These are phyloP conservation scores for Sycophila sp. DNA, from an alignment of 1,140 invertebrate species.

Conservation along the genomic window DNA sequence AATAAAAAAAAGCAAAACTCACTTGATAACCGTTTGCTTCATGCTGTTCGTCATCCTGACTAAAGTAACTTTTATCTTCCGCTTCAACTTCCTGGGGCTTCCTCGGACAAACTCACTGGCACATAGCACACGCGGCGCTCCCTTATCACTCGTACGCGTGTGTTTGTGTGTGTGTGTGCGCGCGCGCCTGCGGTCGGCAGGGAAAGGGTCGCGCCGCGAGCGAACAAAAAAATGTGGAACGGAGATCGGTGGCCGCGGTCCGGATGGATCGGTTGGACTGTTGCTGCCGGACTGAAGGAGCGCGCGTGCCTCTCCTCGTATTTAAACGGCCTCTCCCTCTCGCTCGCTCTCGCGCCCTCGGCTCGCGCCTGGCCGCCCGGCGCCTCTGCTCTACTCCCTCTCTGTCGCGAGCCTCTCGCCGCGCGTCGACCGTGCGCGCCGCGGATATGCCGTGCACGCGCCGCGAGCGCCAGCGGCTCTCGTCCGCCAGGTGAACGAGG, in stretches of 20 bases:
- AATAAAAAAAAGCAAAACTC: conserved; percentile 44
- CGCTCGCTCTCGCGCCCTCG: conserved; percentile 41
- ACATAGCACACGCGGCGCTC: conserved; percentile 44
- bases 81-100: not conserved
- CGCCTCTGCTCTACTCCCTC: not conserved
- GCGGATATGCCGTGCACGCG: too few relatives aligned
- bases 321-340: conserved; percentile 61
- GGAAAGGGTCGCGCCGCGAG: not conserved
- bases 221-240: not conserved
- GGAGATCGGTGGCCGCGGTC: conserved; percentile 30
- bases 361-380: not conserved
- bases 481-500: too few relatives aligned
- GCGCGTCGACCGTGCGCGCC: not conserved
- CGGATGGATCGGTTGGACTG: conserved; percentile 59
- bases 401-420: not conserved
- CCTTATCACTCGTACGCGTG: not conserved
- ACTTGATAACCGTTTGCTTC: conserved; percentile 65
- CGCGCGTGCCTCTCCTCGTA: conserved; percentile 61
- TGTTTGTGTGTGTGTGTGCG: not conserved
- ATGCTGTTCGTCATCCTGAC: conserved; percentile 61
- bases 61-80: not conserved
- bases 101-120: conserved; percentile 36
- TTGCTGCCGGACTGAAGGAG: conserved; percentile 63
- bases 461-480: too few relatives aligned
- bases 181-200: not conserved